Evolutionary conservation across 2,888 invertebrate genomes (phyloP), one percentile per base, ranked within the genome.

Genomic region (Ctena decussata): DNA sequence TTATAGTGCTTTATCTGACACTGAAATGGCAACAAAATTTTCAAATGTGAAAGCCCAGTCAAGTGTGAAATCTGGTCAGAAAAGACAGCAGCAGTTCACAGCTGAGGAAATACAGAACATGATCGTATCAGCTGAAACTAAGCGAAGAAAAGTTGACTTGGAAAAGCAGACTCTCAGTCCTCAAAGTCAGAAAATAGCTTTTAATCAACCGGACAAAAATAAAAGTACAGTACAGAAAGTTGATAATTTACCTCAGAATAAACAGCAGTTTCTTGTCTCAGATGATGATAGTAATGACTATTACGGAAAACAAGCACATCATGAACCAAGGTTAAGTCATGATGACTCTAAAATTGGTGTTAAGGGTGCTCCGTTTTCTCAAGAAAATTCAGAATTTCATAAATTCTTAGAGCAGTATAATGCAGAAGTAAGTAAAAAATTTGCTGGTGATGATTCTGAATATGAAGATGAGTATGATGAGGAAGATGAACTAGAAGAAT

Each of bases 391-490:
- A 15, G 88, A 88, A 41, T 88, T 84, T 80, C 70, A 86, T 75
- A 86, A 86, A 78, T 76, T 86, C n/a, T 32, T 86, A 0, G 53
- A 83, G 6, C 81, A 82, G 41, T 82, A 85, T 44, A 84, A 87
- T 24, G 65, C 72, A 12, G 60, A 78, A 18, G 44, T 72, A 15
- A n/a, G 41, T 0, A 53, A 41, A n/a, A 44, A 82, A 18, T 57
- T 41, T 53, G 76, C 73, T 12, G 70, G 24, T 3, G 75, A 74
- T 12, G 84, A 72, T n/a, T 78, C 76, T 0, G 77, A 74, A 0
- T 53, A 71, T 32, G 78, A 49, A 35, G 49, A 81, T 0, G 32
- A 78, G 6, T 39, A 41, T 18, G 15, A 65, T 65, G n/a, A n/a
- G n/a, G 65, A 65, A 32, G 76, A 77, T 32, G 65, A 65, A 21